Conservation (phyloP, 2,888 invertebrate species). For the Meghimatium bilineatum region DNA sequence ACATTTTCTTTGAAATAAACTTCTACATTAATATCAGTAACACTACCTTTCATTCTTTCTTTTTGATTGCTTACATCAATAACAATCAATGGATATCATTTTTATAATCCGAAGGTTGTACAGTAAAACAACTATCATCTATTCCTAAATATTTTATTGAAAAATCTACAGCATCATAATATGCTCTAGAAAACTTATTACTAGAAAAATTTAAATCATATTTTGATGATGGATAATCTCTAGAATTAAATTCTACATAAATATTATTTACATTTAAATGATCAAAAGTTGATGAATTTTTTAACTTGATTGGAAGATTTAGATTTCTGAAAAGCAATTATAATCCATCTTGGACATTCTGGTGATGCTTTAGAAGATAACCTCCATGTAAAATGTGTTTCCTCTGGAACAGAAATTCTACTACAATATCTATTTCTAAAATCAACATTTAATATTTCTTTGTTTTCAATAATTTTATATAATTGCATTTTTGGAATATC, state of each 20-base stretch:
- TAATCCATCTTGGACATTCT: constrained; percentile 32
- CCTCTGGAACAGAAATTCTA: constrained; percentile 14
- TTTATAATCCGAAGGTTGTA: constrained; percentile 15
- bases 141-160: constrained; percentile 2
- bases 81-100: constrained; percentile 18
- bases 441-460: constrained; percentile 1
- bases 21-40: not conserved
- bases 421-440: constrained; percentile 24
- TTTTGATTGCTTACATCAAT: constrained; percentile 27
- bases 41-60: not conserved
- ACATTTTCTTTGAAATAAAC: not conserved
- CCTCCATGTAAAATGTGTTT: constrained; percentile 27
- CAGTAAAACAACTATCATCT: not conserved
- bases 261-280: constrained; percentile 14
- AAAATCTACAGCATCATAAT: constrained; percentile 10
- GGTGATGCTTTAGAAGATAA: constrained; percentile 14
- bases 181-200: constrained; percentile 16
- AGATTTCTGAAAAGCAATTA: constrained; percentile 28
- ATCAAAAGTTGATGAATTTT: constrained; percentile 29
- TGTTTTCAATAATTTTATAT: constrained; percentile 10
- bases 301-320: constrained; percentile 18
- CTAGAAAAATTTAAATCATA: constrained; percentile 15
- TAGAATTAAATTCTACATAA: constrained; percentile 22
- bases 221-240: not conserved
- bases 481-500: not conserved